These are phyloP conservation scores for Aelia acuminata DNA, from an alignment of 2,888 invertebrate genomes.

Conservation along the genomic window DNA sequence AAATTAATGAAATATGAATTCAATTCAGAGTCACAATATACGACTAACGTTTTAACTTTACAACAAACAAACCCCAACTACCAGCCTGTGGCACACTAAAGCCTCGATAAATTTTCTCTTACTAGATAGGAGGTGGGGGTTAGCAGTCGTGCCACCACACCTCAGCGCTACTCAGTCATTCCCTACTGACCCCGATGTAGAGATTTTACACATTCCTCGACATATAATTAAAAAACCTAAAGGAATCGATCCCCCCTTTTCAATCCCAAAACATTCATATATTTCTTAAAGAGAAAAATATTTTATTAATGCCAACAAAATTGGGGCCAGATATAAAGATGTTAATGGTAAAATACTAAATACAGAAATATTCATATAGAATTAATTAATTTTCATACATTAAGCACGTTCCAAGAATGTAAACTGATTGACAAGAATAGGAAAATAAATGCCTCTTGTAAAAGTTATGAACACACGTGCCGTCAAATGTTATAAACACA, in stretches of 20 bases:
- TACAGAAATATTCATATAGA: no score
- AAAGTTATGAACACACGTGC: background rate
- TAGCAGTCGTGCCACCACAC: slow-evolving; percentile 45
- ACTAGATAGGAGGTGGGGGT: background rate
- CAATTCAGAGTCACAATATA: background rate
- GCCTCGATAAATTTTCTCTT: background rate
- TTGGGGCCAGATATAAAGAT: background rate
- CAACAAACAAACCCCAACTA: background rate
- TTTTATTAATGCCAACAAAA: background rate
- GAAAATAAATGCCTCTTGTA: background rate
- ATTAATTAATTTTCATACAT: no score
- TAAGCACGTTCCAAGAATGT: background rate
- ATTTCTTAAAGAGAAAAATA: background rate
- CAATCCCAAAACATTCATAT: background rate
- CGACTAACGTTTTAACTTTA: background rate
- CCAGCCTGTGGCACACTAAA: background rate
- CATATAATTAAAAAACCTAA: background rate
- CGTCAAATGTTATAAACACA: background rate
- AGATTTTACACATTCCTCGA: slow-evolving; percentile 20
- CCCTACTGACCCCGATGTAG: background rate
- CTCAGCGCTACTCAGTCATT: background rate
- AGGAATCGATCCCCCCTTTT: background rate
- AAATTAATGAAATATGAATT: background rate
- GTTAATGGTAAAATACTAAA: background rate
- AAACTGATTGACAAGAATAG: background rate